phyloP scores from a whole-genome alignment of 2,797 vertebrate genomes.

The Pampus argenteus region DNA sequence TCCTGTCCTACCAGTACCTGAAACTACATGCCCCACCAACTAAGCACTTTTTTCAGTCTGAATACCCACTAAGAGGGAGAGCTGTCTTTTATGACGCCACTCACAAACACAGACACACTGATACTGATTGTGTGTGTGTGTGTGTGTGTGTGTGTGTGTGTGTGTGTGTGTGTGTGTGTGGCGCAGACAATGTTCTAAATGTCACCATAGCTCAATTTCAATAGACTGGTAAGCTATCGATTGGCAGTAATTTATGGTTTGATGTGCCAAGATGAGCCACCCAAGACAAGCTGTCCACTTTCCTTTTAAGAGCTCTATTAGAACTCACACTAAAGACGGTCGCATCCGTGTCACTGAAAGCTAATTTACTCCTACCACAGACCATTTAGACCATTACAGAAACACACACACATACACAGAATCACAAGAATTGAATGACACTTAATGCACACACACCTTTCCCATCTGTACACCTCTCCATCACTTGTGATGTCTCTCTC shows the following conservation, averaged over 20 bases:
- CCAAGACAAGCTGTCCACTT: constrained; percentile 84
- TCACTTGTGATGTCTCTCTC: constrained; percentile 64
- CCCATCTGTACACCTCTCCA: constrained; percentile 63
- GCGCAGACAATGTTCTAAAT: constrained; percentile 74
- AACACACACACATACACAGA: constrained; percentile 51
- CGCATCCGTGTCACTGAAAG: constrained; percentile 73
- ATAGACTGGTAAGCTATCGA: constrained; percentile 86
- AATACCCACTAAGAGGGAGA: background rate
- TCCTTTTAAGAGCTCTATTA: constrained; percentile 86
- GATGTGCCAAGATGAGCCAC: constrained; percentile 79
- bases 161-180: constrained; percentile 16
- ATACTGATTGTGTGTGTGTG: background rate
- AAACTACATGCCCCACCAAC: too few relatives aligned
- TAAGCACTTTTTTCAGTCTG: too few relatives aligned
- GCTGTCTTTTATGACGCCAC: constrained; percentile 2
- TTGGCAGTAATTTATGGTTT: constrained; percentile 86
- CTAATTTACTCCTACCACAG: constrained; percentile 83
- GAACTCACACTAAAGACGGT: constrained; percentile 76
- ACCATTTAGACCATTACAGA: constrained; percentile 82
- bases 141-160: constrained; percentile 15
- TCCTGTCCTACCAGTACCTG: too few relatives aligned
- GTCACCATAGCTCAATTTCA: constrained; percentile 85
- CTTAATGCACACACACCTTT: constrained; percentile 67
- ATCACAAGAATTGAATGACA: constrained; percentile 59
- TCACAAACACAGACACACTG: background rate